A percentile compares a stretch with the other conserved stretches of the same genome.
Conservation (phyloP, 2,113 vertebrate genomes). For the Morone saxatilis region DNA sequence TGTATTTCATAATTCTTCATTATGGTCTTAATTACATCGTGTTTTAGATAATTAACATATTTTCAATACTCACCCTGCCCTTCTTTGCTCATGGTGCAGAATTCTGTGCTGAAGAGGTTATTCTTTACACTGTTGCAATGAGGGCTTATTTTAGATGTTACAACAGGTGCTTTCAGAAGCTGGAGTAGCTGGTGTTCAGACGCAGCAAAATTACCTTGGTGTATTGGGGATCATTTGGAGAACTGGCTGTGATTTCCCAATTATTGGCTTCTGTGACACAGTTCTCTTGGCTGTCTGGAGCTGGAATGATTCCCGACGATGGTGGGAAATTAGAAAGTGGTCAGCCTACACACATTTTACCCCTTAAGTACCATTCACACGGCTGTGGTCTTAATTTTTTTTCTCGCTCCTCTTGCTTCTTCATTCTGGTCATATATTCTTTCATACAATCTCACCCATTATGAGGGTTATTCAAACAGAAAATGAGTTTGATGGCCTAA, state of each 20-base stretch:
- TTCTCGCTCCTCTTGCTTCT: neutral
- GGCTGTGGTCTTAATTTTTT: neutral
- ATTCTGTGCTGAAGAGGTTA: neutral
- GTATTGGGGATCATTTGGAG: conserved; percentile 75
- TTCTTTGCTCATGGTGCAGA: neutral
- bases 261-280: conserved; percentile 72
- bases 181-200: conserved; percentile 62
- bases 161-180: conserved; percentile 55
- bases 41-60: neutral
- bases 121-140: conserved; percentile 18
- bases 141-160: conserved; percentile 33
- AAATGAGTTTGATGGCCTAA: conserved; percentile 60
- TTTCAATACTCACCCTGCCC: neutral
- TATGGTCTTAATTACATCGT: neutral
- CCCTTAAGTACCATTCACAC: conserved; percentile 26
- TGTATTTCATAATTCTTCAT: neutral
- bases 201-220: conserved; percentile 67
- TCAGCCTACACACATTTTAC: conserved; percentile 26
- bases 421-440: conserved; percentile 16
- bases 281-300: conserved; percentile 43
- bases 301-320: conserved; percentile 62
- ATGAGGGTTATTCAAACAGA: conserved; percentile 62
- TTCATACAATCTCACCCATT: conserved; percentile 58
- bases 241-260: conserved; percentile 76
- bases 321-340: conserved; percentile 60